Percentiles rank a stretch among this genome's conserved stretches.
Evolutionary conservation across 2,888 invertebrate species (phyloP).

Genomic region (Caenorhabditis sinica): DNA sequence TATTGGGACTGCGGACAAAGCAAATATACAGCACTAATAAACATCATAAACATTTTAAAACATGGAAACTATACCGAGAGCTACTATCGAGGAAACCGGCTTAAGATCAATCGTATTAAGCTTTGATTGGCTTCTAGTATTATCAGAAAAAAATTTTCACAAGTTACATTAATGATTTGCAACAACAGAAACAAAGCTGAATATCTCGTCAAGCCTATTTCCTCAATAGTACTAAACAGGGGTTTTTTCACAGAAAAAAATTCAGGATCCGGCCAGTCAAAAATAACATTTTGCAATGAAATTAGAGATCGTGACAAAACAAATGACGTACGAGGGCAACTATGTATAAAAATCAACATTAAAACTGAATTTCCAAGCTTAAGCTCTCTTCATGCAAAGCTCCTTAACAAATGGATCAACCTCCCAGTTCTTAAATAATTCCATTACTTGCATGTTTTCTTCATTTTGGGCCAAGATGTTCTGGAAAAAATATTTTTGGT

Average conservation of each 20-base stretch:
- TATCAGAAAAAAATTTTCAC: too few relatives aligned
- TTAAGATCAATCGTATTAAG: too few relatives aligned
- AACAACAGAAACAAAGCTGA: too few relatives aligned
- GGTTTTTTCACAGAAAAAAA: conserved; percentile 59
- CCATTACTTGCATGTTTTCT: conserved; percentile 84
- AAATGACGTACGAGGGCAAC: conserved; percentile 10
- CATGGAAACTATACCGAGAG: too few relatives aligned
- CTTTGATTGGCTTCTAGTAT: too few relatives aligned
- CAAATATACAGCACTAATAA: conserved; percentile 29
- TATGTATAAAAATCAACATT: neutral
- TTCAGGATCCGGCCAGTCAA: neutral
- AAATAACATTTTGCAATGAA: conserved; percentile 43
- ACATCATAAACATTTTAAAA: neutral
- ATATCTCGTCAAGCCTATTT: too few relatives aligned
- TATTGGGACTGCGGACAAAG: neutral
- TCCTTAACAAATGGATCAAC: conserved; percentile 79
- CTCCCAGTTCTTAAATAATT: conserved; percentile 80
- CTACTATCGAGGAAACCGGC: conserved; percentile 40
- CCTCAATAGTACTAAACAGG: neutral
- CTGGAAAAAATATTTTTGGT: conserved; percentile 67
- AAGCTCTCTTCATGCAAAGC: conserved; percentile 72
- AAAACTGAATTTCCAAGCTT: neutral
- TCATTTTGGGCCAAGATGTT: conserved; percentile 83
- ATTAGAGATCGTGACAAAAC: conserved; percentile 45
- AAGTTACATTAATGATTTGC: too few relatives aligned